Percentiles rank a stretch among this genome's conserved stretches.
Conservation (phyloP, 2,113 vertebrate genomes). For the Colaptes auratus region DNA sequence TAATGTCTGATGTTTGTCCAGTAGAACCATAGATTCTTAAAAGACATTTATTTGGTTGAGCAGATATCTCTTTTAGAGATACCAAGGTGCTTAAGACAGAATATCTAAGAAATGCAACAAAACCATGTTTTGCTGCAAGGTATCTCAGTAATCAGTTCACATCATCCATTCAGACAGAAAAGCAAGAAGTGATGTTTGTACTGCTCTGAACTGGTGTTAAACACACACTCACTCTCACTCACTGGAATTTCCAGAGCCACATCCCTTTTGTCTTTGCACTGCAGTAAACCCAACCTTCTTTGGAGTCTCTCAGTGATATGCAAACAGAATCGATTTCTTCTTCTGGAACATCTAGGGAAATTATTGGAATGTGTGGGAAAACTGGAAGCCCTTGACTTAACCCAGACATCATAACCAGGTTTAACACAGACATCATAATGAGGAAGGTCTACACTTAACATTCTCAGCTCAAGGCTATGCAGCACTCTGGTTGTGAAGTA, state of each 20-base stretch:
- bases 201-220: neutral
- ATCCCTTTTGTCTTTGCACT: neutral
- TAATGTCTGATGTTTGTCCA: slow-evolving; percentile 96
- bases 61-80: neutral
- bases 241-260: neutral
- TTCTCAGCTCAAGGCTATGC: neutral
- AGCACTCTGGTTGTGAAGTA: no score
- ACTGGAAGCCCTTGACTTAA: neutral
- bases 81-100: neutral
- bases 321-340: neutral
- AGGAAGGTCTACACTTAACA: neutral
- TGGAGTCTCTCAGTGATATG: neutral
- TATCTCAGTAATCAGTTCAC: neutral
- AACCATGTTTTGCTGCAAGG: neutral
- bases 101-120: neutral
- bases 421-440: accelerated
- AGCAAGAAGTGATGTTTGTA: neutral
- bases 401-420: neutral
- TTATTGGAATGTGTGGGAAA: neutral
- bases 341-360: neutral
- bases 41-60: slow-evolving; percentile 9
- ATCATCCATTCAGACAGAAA: neutral
- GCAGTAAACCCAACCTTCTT: neutral
- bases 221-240: neutral
- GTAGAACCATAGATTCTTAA: slow-evolving; percentile 93